phyloP scores from a whole-genome alignment of 2,113 vertebrate species.

The Sorex fumeus region DNA sequence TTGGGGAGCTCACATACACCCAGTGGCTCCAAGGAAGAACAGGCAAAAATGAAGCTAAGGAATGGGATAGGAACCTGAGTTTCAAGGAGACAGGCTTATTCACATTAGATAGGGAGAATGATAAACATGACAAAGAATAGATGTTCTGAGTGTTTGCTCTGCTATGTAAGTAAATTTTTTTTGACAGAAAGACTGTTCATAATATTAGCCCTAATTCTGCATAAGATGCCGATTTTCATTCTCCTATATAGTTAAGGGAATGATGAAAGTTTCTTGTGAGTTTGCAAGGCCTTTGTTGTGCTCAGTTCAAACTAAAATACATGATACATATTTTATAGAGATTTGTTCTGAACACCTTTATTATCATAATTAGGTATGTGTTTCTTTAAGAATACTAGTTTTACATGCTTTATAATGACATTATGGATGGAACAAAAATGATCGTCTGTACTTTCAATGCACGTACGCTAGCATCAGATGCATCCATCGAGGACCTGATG shows the following conservation, averaged over 20 bases:
- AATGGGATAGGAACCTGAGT: neutral
- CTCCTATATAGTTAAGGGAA: neutral
- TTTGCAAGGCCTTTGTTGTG: neutral
- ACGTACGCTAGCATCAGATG: too few relatives aligned
- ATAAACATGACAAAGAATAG: neutral
- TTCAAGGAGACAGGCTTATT: neutral
- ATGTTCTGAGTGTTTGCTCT: neutral
- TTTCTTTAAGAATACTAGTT: slow-evolving; percentile 42
- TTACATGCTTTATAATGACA: too few relatives aligned
- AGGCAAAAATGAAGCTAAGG: neutral
- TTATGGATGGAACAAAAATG: too few relatives aligned
- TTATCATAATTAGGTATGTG: slow-evolving; percentile 41
- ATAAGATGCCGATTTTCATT: neutral
- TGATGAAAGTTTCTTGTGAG: neutral
- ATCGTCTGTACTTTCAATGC: too few relatives aligned
- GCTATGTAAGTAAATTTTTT: neutral
- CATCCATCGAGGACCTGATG: too few relatives aligned
- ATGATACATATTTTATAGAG: neutral
- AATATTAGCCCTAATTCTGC: neutral
- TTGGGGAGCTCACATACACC: neutral
- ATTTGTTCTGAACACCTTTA: neutral
- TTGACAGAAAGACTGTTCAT: neutral
- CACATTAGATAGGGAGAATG: neutral
- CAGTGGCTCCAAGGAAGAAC: neutral
- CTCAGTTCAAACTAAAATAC: neutral